Base-by-base conservation (phyloP, 2,113 vertebrate genomes). In the Ictalurus furcatus region DNA sequence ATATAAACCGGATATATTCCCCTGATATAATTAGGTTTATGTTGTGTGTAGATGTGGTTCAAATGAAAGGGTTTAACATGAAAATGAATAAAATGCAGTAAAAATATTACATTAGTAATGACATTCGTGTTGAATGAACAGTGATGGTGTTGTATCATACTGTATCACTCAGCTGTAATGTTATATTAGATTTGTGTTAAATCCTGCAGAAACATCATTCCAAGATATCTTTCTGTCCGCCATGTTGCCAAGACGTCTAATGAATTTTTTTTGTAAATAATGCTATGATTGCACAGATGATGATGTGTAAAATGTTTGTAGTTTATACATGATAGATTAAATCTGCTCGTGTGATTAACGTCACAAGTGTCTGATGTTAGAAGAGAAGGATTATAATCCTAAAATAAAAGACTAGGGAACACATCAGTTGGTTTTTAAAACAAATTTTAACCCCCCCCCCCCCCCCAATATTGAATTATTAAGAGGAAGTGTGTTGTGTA, bases 401-500 rank as follows among this genome's bases (percentile, higher is more conserved):
- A 79, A 52, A 79, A 14, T 14, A 48, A 52, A 79, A 28, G 4
- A 40, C 30, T 16, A 17, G 37, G 9, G 8, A 48, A 73, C 34
- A 73, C 28, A 69, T 3, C 37, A 74, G 34, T 1, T 74, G 19
- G 7, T 21, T 74, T 80, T 28, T n/a, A 54, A 17, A 4, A 28
- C 44, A 79, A 16, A 23, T 8, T 76, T 23, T 25, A 40, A 40
- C 6, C 21, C 73, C 23, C 34, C 17, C 14, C 30, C 16, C 30
- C 40, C 30, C 23, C 6, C 44, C n/a, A 69, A 13, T n/a, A 23
- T n/a, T 56, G 23, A 63, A 28, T 23, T 59, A 6, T 14, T 73
- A 37, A 9, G 21, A 16, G 54, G 69, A 86, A 59, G 58, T 79
- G 61, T 80, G 28, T 80, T 74, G 90, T 73, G 86, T 85, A 90